Base-by-base conservation (phyloP, 2,888 invertebrate genomes). In the Sphinx pinastri region DNA sequence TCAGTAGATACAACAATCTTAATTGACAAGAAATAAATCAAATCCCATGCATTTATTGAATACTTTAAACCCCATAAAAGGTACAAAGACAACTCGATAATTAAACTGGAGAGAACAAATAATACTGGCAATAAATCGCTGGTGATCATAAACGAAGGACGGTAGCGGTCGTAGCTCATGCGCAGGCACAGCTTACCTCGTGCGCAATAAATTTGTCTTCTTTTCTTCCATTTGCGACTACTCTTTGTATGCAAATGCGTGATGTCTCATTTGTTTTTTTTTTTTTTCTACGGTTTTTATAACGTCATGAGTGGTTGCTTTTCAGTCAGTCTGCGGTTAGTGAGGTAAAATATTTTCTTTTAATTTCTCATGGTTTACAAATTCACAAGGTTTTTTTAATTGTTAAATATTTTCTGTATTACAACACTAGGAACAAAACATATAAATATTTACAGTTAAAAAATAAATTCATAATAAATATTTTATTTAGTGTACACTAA, bases 211-310 rank as follows among this genome's bases (percentile, higher is more conserved):
- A 87, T 85, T 83, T 83, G 78, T 80, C 79, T 81, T 81, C 84
- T 86, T 84, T 84, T 83, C 79, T 81, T 77, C 79, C 47, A 19
- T 63, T 86, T 52, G 54, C 67, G 14, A 67, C 67, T 38, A 67
- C 45, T 25, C 60, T 88, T 89, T 88, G 88, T 88, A 88, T 88
- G 88, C 84, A 85, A 84, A 88, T 88, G 76, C 75, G 75, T 75
- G 78, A 75, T 77, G 79, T 79, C 75, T 81, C 81, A 81, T 82
- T 82, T 82, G 80, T 82, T 77, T 79, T 25, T 31, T 52, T 51
- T 68, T 16, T 55, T 55, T 38, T 68, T 68, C 58, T 71, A 74
- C 74, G 70, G 69, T 69, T 75, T 79, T 74, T 67, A 25, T 67
- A 31, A 67, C 31, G 13, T 54, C 38, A 67, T 67, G 25, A 13